Evolutionary conservation across 2,888 invertebrate genomes (phyloP), one percentile per base, ranked within the genome.

Genomic region (Drosophila anomalata): DNA sequence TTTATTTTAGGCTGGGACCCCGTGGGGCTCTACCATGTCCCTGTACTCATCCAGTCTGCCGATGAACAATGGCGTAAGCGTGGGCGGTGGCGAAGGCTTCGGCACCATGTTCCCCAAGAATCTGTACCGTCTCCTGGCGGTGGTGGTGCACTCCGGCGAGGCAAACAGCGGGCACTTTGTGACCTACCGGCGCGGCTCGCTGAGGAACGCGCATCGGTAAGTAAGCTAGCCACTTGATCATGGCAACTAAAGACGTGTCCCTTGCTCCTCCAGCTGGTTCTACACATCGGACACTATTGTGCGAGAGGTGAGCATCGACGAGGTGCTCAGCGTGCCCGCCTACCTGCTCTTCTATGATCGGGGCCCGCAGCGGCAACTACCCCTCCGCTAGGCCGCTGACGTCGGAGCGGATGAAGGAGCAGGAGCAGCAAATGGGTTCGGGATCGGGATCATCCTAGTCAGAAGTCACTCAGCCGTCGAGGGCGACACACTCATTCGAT

Each of bases 111-210:
- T 92, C 78, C 92, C 94, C 14, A 93, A 93, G 79, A 94, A 95
- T 78, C 92, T 94, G 42, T 98, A 97, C 93, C 94, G 95, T 72
- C 93, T 99, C 73, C 93, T 94, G 66, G 96, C 97, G 2, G 97
- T 97, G 7, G 96, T 98, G 50, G 97, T 97, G 73, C 98, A 98
- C 92, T 94, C 96, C 75, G 98, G 98, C 2, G 96, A 96, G 51
- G 96, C 96, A 9, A 94, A 96, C 90, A 96, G 96, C 50, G 99
- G 99, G 1, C 99, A 99, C 93, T 99, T 98, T 93, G 96, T 98
- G 69, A 98, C 98, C 48, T 98, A 97, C 92, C 93, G 98, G 68
- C 94, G 97, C 14, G 96, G 96, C 8, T 91, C 92, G 41, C 75
- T 92, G 24, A 76, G 92, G 17, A 92, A 91, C 76, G 90, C 91